A percentile compares a stretch with the other conserved stretches of the same genome.
Evolutionary conservation across 92 coral and sea anemone genomes (phyloP).

Genomic region (Muricea muricata): DNA sequence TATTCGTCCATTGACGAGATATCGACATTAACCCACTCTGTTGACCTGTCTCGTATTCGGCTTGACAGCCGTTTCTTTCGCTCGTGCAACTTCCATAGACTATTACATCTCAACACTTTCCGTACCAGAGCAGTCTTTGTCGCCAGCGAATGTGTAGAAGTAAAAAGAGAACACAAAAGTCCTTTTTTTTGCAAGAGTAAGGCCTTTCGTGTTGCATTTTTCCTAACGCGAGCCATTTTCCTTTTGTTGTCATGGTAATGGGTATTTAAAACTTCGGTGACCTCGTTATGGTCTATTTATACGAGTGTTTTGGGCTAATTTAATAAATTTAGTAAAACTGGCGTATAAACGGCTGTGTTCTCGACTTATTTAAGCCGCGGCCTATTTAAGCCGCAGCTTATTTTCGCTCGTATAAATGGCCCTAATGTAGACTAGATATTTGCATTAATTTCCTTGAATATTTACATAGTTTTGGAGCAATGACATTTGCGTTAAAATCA

Average conservation of each 20-base stretch:
- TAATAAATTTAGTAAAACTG: too few relatives aligned
- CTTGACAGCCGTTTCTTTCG: background rate
- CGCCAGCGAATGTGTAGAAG: background rate
- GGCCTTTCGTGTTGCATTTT: conserved; percentile 7
- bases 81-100: background rate
- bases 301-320: too few relatives aligned
- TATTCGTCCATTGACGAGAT: conserved; percentile 28
- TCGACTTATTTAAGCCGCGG: too few relatives aligned
- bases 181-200: background rate
- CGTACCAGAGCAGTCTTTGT: background rate
- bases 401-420: too few relatives aligned
- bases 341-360: too few relatives aligned
- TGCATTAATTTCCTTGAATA: conserved; percentile 2
- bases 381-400: too few relatives aligned
- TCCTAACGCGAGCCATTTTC: conserved; percentile 31
- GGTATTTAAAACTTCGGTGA: too few relatives aligned
- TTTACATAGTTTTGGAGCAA: conserved; percentile 5
- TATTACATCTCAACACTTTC: background rate
- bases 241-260: too few relatives aligned
- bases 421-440: background rate
- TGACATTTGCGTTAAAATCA: too few relatives aligned
- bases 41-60: conserved; percentile 22
- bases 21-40: conserved; percentile 52
- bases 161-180: background rate
- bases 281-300: too few relatives aligned